phyloP scores from a whole-genome alignment of 2,113 vertebrate species.

The Pedetes capensis region DNA sequence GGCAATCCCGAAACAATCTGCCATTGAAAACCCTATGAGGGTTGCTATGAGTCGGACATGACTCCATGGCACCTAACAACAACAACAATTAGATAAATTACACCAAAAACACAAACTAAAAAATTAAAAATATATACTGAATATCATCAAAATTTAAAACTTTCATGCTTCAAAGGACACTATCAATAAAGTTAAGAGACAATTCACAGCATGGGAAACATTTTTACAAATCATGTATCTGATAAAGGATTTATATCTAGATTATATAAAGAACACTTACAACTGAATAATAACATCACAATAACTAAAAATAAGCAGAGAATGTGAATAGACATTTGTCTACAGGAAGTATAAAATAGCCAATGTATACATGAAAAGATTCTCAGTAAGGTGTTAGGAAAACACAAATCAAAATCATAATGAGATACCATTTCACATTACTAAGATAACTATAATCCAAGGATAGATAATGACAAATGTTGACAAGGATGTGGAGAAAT shows the following conservation, averaged over 20 bases:
- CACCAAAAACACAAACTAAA: neutral
- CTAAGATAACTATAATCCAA: neutral
- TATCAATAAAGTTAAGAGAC: neutral
- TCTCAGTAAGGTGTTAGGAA: neutral
- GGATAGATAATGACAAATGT: neutral
- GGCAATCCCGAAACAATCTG: no score
- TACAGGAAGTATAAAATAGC: neutral
- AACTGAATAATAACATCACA: neutral
- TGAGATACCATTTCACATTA: neutral
- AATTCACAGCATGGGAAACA: neutral
- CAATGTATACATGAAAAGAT: neutral
- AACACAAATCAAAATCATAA: neutral
- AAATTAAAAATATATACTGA: neutral
- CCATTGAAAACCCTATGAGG: no score
- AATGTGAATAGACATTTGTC: neutral
- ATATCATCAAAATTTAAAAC: neutral
- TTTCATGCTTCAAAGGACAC: neutral
- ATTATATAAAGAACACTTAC: neutral
- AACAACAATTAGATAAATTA: neutral
- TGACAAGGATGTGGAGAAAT: neutral
- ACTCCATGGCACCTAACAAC: no score
- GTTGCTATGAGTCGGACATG: no score
- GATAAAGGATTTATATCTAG: neutral
- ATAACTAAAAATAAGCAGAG: neutral
- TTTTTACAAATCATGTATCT: neutral